Evolutionary conservation across 2,113 vertebrate genomes (phyloP).

Genomic region (Engystomops pustulosus): DNA sequence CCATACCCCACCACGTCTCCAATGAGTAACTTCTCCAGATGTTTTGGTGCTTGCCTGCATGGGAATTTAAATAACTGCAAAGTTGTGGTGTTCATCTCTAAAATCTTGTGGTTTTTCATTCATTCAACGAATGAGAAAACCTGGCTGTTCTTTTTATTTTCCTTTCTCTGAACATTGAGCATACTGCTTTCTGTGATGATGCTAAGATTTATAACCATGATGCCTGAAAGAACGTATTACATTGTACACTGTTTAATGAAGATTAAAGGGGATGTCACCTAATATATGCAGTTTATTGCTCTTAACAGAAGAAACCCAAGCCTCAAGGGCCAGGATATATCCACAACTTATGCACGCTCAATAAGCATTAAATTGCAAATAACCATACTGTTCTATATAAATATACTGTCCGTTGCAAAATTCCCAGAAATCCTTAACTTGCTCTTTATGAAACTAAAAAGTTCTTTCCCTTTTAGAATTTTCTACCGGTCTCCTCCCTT

Average conservation of each 20-base stretch:
- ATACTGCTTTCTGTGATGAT: conserved; percentile 54
- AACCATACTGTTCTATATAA: too few species aligned
- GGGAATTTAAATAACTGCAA: conserved; percentile 44
- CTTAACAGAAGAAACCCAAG: too few species aligned
- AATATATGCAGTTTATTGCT: too few species aligned
- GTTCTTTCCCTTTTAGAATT: too few species aligned
- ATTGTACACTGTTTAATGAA: too few species aligned
- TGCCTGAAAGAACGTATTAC: conserved; percentile 17
- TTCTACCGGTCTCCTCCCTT: too few species aligned
- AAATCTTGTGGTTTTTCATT: conserved; percentile 53
- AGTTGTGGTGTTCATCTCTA: not conserved
- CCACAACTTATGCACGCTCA: too few species aligned
- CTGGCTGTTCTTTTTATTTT: conserved; percentile 34
- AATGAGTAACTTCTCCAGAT: conserved; percentile 38
- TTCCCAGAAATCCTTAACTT: not conserved
- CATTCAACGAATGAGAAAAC: conserved; percentile 48
- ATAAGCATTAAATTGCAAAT: too few species aligned
- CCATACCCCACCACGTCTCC: conserved; percentile 34
- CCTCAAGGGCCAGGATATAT: too few species aligned
- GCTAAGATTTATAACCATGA: not conserved
- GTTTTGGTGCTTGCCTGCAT: conserved; percentile 58
- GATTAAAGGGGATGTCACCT: too few species aligned
- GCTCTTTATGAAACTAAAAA: too few species aligned
- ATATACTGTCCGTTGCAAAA: not conserved
- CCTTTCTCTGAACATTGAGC: conserved; percentile 35